Base-by-base conservation (phyloP, 2,888 invertebrate species). In the Frankliniella fusca region DNA sequence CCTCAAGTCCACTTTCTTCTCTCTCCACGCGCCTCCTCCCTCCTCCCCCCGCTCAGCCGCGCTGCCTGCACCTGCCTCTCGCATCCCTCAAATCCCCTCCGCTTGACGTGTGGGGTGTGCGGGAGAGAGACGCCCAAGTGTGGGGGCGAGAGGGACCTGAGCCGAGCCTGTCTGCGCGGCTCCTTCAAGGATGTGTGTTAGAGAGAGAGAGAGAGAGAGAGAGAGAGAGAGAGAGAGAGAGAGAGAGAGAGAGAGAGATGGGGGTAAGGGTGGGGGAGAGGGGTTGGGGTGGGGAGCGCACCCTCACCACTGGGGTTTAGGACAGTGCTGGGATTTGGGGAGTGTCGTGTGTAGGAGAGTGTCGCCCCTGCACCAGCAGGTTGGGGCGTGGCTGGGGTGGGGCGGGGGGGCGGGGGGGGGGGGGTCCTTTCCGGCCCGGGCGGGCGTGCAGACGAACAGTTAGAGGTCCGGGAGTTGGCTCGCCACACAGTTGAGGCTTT, bases 1-100 rank as follows among this genome's bases (percentile, higher is more conserved):
- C 61, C 61, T 61, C 61, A 15, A 18, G 61, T 61, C 54, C 54
- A 18, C 54, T 20, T 12, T 12, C 7, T 54, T 9, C 15, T 11
- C 50, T 15, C 50, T 15, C 50, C 10, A 12, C 54, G 15, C 54
- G 15, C 54, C 61, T n/a, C 61, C 12, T n/a, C 61, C 0, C 61
- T 18, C 11, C 61, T 0, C 61, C 61, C 61, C 61, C 61, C 38
- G 1, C 15, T 18, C 61, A 38, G 38, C 38, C 38, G 38, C 38
- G 3, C 38, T 38, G 38, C 61, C 15, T n/a, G n/a, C 61, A 61
- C 61, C n/a, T 38, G 38, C 38, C 18, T 3, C 15, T 18, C 61
- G 15, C 61, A 61, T 61, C 61, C 61, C 61, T 61, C 61, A 61
- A 61, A 61, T 61, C 61, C 61, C 61, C 61, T 61, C 61, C 20